Evolutionary conservation across 2,113 vertebrate genomes (phyloP).

Genomic region (Sceloporus tristichus): DNA sequence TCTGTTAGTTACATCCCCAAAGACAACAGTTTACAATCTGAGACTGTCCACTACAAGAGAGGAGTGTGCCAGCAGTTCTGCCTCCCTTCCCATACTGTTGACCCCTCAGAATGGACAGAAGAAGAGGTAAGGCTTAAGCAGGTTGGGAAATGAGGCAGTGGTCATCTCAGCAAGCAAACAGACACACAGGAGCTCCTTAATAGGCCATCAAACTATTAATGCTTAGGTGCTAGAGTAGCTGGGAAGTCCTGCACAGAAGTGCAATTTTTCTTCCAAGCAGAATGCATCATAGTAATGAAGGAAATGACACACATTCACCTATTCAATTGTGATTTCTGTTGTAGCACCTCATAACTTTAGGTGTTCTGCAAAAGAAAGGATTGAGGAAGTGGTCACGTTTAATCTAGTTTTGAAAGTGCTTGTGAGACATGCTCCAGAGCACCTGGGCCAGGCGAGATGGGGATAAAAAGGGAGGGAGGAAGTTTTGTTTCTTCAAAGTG

Average conservation of each 20-base stretch:
- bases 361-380: neutral
- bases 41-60: conserved; percentile 93
- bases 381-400: neutral
- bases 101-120: conserved; percentile 94
- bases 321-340: neutral
- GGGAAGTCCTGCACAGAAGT: neutral
- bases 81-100: conserved; percentile 93
- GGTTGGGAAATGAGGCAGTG: neutral
- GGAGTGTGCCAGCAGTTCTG: conserved; percentile 98
- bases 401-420: neutral
- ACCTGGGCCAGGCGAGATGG: neutral
- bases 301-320: neutral
- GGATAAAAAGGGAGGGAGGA: neutral
- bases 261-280: neutral
- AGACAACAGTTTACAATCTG: conserved; percentile 92
- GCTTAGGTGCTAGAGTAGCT: neutral
- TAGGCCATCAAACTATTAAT: neutral
- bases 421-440: neutral
- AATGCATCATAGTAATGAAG: neutral
- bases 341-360: neutral
- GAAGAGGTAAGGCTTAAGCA: conserved; percentile 86
- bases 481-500: neutral
- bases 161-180: neutral
- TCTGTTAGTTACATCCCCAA: conserved; percentile 89
- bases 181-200: neutral